Evolutionary conservation across 2,888 invertebrate genomes (phyloP), one percentile per base, ranked within the genome.

Genomic region (Drosophila parthenogenetica): DNA sequence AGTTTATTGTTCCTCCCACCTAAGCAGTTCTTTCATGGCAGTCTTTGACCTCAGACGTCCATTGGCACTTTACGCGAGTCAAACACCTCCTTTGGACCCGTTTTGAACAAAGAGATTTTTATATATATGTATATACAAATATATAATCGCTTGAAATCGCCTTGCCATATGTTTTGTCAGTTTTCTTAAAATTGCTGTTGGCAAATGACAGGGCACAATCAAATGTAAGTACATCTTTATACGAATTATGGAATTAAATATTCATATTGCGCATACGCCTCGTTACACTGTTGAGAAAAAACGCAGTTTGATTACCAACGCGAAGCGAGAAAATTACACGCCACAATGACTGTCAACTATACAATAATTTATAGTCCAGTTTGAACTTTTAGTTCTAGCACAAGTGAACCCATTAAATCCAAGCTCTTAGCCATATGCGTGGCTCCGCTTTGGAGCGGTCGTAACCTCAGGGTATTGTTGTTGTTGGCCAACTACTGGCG

Each of bases 191-290:
- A 72, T 76, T 72, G 48, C 29, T 29, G n/a, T 59, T 42, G 45
- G 60, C 43, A 49, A 59, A 59, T 51, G 17, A 65, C 42, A 29
- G 60, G 22, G 35, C 43, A 40, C 42, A 39, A 39, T 67, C 63
- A 60, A 76, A 55, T 63, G 48, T 32, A 35, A 61, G 49, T 50
- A 39, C 60, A 63, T 63, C 13, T 35, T 11, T 35, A 70, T 74
- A 69, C 61, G 45, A 72, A 83, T 81, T 81, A 72, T 62, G 8
- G 39, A 69, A 73, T 87, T 58, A 83, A 71, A 77, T 70, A 83
- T 87, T 81, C 81, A 87, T 73, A 81, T 84, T 79, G 69, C 68
- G 65, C 60, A 86, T 81, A 86, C 87, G 84, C 59, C 70, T 60
- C 77, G 61, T 69, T 75, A 57, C 63, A 54, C 43, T 22, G 43